Percentiles rank a stretch among this genome's conserved stretches.
Conservation (phyloP, 2,113 vertebrate genomes). For the Tichodroma muraria region DNA sequence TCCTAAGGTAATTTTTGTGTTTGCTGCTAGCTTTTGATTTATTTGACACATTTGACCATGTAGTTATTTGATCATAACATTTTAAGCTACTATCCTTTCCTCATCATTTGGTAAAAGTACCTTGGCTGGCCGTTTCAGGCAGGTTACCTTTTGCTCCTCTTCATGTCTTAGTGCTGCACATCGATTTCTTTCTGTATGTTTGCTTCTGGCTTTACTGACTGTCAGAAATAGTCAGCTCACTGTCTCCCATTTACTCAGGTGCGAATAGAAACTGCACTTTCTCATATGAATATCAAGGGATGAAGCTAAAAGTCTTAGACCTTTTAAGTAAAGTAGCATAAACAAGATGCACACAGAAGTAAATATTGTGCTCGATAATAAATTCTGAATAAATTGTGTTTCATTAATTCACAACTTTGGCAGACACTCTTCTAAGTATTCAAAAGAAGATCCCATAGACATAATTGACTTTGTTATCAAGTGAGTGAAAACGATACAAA, state of each 20-base stretch:
- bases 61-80: neutral
- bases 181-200: constrained; percentile 52
- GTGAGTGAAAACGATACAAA: neutral
- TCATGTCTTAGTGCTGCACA: neutral
- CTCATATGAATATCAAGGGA: constrained; percentile 29
- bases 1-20: neutral
- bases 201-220: constrained; percentile 34
- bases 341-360: neutral
- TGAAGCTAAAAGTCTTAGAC: neutral
- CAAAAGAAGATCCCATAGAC: neutral
- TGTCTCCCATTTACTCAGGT: constrained; percentile 47
- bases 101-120: neutral
- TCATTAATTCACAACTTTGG: neutral
- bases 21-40: neutral
- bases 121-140: neutral
- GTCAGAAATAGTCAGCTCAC: constrained; percentile 63
- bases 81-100: neutral
- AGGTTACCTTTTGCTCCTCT: neutral
- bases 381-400: neutral
- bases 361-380: neutral
- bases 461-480: neutral
- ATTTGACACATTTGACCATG: neutral
- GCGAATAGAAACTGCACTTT: constrained; percentile 35
- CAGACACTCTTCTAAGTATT: neutral
- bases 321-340: neutral